These are phyloP conservation scores for Phenganax stokvisi DNA, from an alignment of 92 coral and sea anemone genomes.

Conservation along the genomic window DNA sequence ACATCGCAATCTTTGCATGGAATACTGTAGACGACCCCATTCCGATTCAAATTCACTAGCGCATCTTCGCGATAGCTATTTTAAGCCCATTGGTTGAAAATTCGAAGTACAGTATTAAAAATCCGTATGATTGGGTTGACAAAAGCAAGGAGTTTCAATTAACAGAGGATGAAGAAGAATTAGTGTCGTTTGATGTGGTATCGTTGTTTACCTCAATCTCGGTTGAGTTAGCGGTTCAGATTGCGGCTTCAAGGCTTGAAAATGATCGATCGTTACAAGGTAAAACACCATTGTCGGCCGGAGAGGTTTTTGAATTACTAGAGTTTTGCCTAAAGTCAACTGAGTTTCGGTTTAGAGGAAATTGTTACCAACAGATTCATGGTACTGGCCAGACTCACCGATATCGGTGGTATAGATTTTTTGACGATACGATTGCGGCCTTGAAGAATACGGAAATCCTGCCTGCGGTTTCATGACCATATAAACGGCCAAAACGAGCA, in stretches of 20 bases:
- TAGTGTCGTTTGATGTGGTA: conserved; percentile 28
- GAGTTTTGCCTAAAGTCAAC: conserved; percentile 31
- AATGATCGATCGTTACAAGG: background rate
- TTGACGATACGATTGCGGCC: conserved; percentile 12
- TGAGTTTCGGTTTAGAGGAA: conserved; percentile 26
- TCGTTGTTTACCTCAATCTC: conserved; percentile 2
- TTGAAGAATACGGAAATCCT: conserved; percentile 25
- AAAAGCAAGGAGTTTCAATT: conserved; percentile 7
- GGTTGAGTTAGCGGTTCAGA: too few species aligned
- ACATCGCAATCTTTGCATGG: too few species aligned
- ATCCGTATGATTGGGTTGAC: conserved; percentile 32
- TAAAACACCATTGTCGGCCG: conserved; percentile 5
- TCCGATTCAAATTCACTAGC: too few species aligned
- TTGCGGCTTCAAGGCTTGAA: background rate
- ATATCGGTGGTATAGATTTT: conserved; percentile 27
- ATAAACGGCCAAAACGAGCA: conserved; percentile 6
- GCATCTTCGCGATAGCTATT: background rate
- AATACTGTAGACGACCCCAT: too few species aligned
- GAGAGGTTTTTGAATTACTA: conserved; percentile 10
- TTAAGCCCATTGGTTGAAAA: conserved; percentile 34
- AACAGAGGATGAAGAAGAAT: conserved; percentile 18
- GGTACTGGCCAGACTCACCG: conserved; percentile 34
- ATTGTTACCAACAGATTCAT: conserved; percentile 17
- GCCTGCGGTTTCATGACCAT: conserved; percentile 20
- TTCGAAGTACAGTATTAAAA: conserved; percentile 22